These are phyloP conservation scores for Polydrusus cervinus DNA, from an alignment of 2,888 invertebrate species.

Conservation along the genomic window DNA sequence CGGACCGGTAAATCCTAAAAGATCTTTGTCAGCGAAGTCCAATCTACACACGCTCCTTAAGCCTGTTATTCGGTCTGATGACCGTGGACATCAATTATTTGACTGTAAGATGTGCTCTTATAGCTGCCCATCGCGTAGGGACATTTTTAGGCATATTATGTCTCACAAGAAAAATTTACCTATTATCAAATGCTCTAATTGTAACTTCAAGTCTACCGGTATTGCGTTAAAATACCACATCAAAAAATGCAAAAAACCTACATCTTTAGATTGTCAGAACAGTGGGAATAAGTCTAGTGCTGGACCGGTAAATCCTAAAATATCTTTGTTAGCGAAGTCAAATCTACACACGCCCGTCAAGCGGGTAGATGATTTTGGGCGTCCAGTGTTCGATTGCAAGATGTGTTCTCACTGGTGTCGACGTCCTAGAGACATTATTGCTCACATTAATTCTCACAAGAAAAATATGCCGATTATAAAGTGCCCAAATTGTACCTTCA, in stretches of 20 bases:
- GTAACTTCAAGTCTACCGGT: background rate
- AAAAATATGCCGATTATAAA: background rate
- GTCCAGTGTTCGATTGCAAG: background rate
- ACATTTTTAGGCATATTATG: background rate
- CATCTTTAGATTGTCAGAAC: background rate
- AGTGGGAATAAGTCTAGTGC: background rate
- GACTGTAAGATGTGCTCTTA: constrained; percentile 1
- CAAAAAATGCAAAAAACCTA: background rate
- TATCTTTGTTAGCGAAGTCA: background rate
- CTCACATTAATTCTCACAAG: background rate
- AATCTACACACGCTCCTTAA: background rate
- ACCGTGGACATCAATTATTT: background rate
- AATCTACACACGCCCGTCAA: background rate
- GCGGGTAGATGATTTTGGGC: background rate
- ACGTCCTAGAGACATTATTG: too few relatives aligned
- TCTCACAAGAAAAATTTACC: background rate
- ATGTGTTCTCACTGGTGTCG: background rate
- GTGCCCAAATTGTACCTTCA: background rate
- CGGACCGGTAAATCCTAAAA: background rate
- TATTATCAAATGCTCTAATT: background rate
- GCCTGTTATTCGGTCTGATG: background rate
- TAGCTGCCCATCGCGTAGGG: rapidly evolving
- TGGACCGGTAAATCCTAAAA: background rate
- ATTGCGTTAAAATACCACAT: background rate
- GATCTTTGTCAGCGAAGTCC: background rate